These are phyloP conservation scores for Eupithecia pulchellata DNA, from an alignment of 2,888 invertebrate genomes.

Conservation along the genomic window DNA sequence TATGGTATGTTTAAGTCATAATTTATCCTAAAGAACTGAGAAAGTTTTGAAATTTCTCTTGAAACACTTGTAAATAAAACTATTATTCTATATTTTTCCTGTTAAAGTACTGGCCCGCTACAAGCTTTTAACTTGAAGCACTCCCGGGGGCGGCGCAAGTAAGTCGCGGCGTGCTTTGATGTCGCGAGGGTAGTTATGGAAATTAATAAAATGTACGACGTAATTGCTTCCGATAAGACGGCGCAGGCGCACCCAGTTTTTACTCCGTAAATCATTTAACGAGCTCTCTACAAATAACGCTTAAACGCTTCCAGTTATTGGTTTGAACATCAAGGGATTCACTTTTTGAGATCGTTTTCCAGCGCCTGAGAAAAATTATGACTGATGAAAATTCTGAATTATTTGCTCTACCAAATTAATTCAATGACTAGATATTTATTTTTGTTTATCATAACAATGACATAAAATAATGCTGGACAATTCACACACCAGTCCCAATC, in stretches of 20 bases:
- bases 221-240: constrained; percentile 84
- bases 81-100: not conserved
- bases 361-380: not conserved
- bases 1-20: not conserved
- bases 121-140: constrained; percentile 50
- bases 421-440: not conserved
- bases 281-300: constrained; percentile 63
- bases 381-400: not conserved
- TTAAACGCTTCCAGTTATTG: constrained; percentile 41
- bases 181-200: constrained; percentile 82
- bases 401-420: not conserved
- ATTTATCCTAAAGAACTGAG: not conserved
- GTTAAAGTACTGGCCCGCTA: not conserved
- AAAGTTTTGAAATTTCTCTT: not conserved
- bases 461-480: too few species aligned
- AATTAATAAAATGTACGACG: constrained; percentile 83
- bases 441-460: too few species aligned
- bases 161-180: constrained; percentile 76
- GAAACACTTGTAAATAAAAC: not conserved
- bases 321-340: constrained; percentile 48
- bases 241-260: constrained; percentile 55
- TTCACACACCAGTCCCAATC: too few species aligned
- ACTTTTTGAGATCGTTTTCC: constrained; percentile 26
- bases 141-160: constrained; percentile 56
- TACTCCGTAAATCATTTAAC: constrained; percentile 56